These are phyloP conservation scores for Bungarus multicinctus DNA, from an alignment of 2,113 vertebrate genomes.

Conservation along the genomic window DNA sequence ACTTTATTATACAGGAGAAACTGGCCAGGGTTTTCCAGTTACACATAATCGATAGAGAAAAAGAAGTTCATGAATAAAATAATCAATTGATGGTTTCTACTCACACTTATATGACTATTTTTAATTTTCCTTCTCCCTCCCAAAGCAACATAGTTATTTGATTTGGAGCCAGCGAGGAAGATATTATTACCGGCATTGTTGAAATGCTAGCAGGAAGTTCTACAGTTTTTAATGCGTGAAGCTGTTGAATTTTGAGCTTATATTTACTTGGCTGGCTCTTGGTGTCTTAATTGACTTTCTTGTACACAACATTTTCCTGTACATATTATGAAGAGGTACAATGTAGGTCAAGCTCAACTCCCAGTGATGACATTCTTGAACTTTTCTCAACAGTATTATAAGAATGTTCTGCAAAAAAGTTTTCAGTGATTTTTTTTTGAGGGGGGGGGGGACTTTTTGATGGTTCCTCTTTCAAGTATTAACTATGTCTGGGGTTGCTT, in stretches of 20 bases:
- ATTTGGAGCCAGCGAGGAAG: constrained; percentile 18
- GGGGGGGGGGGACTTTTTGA: background rate
- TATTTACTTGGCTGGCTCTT: background rate
- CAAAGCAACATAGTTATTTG: constrained; percentile 4
- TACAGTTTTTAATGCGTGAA: background rate
- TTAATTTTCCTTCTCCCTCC: constrained; percentile 23
- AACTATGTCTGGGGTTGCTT: background rate
- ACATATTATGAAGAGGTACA: background rate
- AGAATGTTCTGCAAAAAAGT: background rate
- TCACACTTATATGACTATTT: background rate
- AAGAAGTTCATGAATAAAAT: constrained; percentile 29
- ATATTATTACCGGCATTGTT: background rate
- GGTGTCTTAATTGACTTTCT: constrained; percentile 20
- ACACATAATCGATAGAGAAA: background rate
- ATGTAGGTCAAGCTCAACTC: background rate
- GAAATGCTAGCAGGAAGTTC: constrained; percentile 18
- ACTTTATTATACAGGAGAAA: background rate
- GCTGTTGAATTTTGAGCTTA: constrained; percentile 9
- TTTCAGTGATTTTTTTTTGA: background rate
- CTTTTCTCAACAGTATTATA: background rate
- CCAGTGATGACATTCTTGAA: background rate
- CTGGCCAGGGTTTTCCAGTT: background rate
- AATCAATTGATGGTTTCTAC: constrained; percentile 9
- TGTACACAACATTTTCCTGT: background rate
- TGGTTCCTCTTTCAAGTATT: background rate